Evolutionary conservation across 92 coral and sea anemone species (phyloP).

Genomic region (Diadumene lineata): DNA sequence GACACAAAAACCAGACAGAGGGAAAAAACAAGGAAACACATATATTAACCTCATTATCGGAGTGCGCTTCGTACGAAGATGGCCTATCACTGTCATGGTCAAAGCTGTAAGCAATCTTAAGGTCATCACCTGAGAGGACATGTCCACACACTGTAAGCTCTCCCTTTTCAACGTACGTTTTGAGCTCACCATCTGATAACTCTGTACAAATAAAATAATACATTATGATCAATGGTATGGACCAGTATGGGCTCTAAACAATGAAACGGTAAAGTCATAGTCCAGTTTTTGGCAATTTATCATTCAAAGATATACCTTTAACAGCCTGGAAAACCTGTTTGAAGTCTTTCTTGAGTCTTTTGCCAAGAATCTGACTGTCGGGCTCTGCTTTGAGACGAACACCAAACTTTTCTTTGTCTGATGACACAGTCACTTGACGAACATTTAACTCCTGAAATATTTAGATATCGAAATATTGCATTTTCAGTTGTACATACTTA

Average conservation of each 20-base stretch:
- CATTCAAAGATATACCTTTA: conserved; percentile 60
- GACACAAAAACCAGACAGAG: background rate
- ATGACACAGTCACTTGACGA: conserved; percentile 87
- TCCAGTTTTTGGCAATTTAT: background rate
- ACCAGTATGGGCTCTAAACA: too few relatives aligned
- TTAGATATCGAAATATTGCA: too few relatives aligned
- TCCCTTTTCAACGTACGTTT: conserved; percentile 74
- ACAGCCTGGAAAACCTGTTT: conserved; percentile 87
- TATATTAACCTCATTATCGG: conserved; percentile 73
- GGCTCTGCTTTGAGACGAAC: conserved; percentile 88
- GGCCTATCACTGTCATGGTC: conserved; percentile 75
- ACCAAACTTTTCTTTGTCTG: conserved; percentile 95
- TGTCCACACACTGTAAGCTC: conserved; percentile 83
- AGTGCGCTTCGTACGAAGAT: conserved; percentile 90
- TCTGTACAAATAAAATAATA: conserved; percentile 34
- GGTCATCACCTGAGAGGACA: conserved; percentile 75
- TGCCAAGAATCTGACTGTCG: conserved; percentile 84
- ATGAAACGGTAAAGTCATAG: background rate
- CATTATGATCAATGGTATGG: background rate
- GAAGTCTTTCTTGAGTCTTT: conserved; percentile 84
- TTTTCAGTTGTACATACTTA: background rate
- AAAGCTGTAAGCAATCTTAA: conserved; percentile 80
- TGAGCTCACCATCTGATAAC: conserved; percentile 78
- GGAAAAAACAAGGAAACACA: background rate
- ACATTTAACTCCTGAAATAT: conserved; percentile 81